Conservation (phyloP, 2,797 vertebrate genomes). For the Pangasius macronema region DNA sequence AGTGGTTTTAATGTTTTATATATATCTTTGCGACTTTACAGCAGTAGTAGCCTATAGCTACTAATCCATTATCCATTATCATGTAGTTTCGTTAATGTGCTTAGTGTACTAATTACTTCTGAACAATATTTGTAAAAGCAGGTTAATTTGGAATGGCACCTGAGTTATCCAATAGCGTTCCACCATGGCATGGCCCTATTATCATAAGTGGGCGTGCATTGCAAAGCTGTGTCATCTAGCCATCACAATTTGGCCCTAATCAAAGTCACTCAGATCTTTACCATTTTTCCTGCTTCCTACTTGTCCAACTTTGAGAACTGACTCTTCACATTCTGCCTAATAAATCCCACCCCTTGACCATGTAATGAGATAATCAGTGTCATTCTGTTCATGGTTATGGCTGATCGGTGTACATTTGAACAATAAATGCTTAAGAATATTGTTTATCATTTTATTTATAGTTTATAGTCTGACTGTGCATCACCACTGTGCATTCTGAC, state of each 20-base stretch:
- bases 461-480: neutral
- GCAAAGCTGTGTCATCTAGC: too few species aligned
- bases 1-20: too few species aligned
- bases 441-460: neutral
- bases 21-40: too few species aligned
- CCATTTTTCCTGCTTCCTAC: too few species aligned
- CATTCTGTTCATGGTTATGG: too few species aligned
- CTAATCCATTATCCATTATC: neutral
- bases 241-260: too few species aligned
- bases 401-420: neutral
- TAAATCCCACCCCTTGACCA: too few species aligned
- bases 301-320: too few species aligned
- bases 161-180: slow-evolving; percentile 13
- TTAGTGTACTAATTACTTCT: neutral
- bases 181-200: neutral
- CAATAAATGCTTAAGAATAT: neutral
- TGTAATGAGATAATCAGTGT: too few species aligned
- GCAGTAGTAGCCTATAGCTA: neutral
- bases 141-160: slow-evolving; percentile 27
- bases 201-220: slow-evolving; percentile 44
- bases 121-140: neutral
- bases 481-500: neutral
- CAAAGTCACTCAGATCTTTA: too few species aligned
- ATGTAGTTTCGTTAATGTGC: neutral
- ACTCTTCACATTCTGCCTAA: too few species aligned